Percentiles rank a stretch among this genome's conserved stretches.
phyloP scores from a whole-genome alignment of 2,888 invertebrate genomes.

The Nomada goodeniana region DNA sequence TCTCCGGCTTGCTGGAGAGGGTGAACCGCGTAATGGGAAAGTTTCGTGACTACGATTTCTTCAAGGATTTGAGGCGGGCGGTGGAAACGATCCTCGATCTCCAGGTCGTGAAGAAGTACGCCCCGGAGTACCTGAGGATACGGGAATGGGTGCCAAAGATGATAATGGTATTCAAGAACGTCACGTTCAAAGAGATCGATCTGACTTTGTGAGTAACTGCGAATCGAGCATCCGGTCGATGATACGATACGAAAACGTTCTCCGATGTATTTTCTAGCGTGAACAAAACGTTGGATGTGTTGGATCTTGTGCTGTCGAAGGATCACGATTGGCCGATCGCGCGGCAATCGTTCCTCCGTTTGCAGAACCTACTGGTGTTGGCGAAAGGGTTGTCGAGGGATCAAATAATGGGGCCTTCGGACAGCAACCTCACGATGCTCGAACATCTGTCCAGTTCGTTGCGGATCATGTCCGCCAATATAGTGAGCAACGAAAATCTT shows the following conservation, averaged over 20 bases:
- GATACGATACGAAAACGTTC: background rate
- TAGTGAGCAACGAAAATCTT: slow-evolving; percentile 55
- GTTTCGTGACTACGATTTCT: slow-evolving; percentile 85
- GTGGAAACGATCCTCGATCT: slow-evolving; percentile 84
- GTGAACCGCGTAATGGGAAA: slow-evolving; percentile 84
- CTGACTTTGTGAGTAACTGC: slow-evolving; percentile 73
- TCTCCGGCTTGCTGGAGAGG: slow-evolving; percentile 86
- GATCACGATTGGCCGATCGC: slow-evolving; percentile 74
- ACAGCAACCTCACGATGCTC: slow-evolving; percentile 58
- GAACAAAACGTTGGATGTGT: slow-evolving; percentile 69
- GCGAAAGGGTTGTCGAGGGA: slow-evolving; percentile 65
- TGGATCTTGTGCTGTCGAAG: slow-evolving; percentile 73
- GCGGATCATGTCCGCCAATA: slow-evolving; percentile 27
- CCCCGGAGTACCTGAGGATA: slow-evolving; percentile 85
- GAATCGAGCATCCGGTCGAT: background rate
- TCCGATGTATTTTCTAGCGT: slow-evolving; percentile 70
- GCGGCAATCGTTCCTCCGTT: slow-evolving; percentile 68
- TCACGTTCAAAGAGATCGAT: slow-evolving; percentile 77
- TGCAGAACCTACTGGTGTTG: slow-evolving; percentile 74
- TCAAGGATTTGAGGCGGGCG: slow-evolving; percentile 84
- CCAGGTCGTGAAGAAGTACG: slow-evolving; percentile 83
- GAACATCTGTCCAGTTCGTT: slow-evolving; percentile 48
- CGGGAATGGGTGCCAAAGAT: slow-evolving; percentile 79
- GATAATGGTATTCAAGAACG: slow-evolving; percentile 74
- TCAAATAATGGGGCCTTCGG: slow-evolving; percentile 11